A percentile compares a stretch with the other conserved stretches of the same genome.
These are phyloP conservation scores for Umimayanthus kanabou DNA, from an alignment of 92 coral and sea anemone genomes.

Conservation along the genomic window DNA sequence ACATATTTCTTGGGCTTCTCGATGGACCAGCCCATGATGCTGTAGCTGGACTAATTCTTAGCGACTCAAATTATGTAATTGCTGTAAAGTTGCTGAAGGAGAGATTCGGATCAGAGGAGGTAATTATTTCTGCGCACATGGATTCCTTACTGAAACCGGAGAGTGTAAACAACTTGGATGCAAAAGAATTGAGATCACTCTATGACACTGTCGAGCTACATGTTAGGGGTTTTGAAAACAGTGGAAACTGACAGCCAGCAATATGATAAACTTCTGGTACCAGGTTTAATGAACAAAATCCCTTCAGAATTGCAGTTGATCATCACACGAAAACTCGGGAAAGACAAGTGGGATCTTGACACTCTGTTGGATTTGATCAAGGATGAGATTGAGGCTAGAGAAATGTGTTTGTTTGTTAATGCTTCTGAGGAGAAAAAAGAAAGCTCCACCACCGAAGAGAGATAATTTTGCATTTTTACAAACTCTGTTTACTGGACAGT, in stretches of 20 bases:
- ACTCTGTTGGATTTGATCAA: neutral
- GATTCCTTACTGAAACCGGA: constrained; percentile 9
- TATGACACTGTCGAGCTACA: neutral
- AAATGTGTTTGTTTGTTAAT: no score
- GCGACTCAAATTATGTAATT: neutral
- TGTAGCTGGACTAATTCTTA: no score
- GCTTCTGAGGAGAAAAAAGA: no score
- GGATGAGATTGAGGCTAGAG: no score
- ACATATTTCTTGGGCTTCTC: no score
- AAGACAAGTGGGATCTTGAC: constrained; percentile 23
- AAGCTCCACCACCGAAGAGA: no score
- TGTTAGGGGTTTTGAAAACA: neutral
- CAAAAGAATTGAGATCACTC: neutral
- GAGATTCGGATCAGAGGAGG: constrained; percentile 35
- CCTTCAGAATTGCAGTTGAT: constrained; percentile 23
- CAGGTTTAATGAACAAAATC: constrained; percentile 27
- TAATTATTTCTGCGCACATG: neutral
- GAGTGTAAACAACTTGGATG: neutral
- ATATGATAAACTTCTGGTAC: constrained; percentile 24
- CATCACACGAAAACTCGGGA: constrained; percentile 21
- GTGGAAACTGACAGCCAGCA: no score
- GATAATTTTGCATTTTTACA: neutral
- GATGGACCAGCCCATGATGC: no score
- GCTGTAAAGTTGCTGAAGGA: constrained; percentile 15
- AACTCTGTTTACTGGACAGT: neutral